phyloP scores from a whole-genome alignment of 1,140 invertebrate species.

The Gonioctena quinquepunctata region DNA sequence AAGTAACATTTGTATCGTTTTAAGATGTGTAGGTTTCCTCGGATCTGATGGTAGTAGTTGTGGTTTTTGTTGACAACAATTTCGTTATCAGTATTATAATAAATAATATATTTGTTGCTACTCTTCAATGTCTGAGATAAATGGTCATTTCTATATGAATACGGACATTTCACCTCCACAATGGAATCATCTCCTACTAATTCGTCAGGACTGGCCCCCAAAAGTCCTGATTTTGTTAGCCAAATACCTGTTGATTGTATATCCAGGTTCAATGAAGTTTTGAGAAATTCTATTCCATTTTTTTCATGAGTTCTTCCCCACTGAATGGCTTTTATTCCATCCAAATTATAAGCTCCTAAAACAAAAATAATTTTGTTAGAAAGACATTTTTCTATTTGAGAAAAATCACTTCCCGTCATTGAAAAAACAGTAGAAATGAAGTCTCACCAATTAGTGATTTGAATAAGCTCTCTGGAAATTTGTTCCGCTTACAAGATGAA shows the following conservation, averaged over 20 bases:
- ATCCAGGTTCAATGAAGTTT: conserved; percentile 13
- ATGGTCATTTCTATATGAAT: conserved; percentile 26
- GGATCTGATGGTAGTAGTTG: no score
- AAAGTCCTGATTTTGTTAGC: conserved; percentile 28
- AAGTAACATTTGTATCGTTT: no score
- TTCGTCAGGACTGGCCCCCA: conserved; percentile 36
- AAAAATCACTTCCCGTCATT: background rate
- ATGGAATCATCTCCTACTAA: no score
- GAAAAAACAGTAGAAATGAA: background rate
- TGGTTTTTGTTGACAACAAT: no score
- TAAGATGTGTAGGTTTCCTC: no score
- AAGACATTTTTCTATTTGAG: background rate
- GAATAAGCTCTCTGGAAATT: conserved; percentile 24
- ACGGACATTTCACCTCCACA: conserved; percentile 42
- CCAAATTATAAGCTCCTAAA: conserved; percentile 30
- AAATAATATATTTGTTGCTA: no score
- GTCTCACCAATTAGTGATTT: conserved; percentile 22
- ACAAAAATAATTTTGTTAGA: conserved; percentile 1
- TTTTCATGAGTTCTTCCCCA: conserved; percentile 33
- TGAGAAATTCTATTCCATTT: conserved; percentile 21
- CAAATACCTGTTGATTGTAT: conserved; percentile 28
- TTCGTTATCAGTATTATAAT: no score
- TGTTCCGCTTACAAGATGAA: conserved; percentile 14
- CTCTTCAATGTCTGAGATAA: conserved; percentile 20
- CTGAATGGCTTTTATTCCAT: conserved; percentile 29